Evolutionary conservation across 2,888 invertebrate species (phyloP).

Genomic region (Tenthredo amoena): DNA sequence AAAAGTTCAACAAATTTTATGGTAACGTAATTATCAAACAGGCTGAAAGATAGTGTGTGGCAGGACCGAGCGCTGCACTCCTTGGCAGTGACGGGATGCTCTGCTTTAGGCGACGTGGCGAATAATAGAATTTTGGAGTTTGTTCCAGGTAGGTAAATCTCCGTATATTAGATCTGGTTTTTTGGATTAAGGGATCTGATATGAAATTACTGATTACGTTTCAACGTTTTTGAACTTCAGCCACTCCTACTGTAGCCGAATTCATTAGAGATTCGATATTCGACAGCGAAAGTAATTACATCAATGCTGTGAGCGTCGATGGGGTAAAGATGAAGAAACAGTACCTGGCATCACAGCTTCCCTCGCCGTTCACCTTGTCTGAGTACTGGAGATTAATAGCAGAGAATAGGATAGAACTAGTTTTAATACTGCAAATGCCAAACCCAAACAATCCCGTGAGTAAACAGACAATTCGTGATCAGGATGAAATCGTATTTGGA

Average conservation of each 20-base stretch:
- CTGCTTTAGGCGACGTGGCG: slow-evolving; percentile 60
- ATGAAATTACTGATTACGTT: slow-evolving; percentile 66
- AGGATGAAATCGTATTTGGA: neutral
- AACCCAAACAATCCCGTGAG: slow-evolving; percentile 72
- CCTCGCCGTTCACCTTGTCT: slow-evolving; percentile 75
- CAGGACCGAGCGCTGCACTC: slow-evolving; percentile 76
- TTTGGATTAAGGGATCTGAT: neutral
- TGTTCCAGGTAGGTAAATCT: slow-evolving; percentile 69
- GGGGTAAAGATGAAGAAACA: slow-evolving; percentile 73
- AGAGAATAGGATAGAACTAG: slow-evolving; percentile 73
- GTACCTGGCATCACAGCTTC: slow-evolving; percentile 78
- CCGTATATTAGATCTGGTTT: neutral
- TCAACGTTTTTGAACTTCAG: slow-evolving; percentile 73
- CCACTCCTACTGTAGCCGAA: neutral
- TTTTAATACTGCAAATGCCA: slow-evolving; percentile 76
- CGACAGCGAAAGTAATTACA: slow-evolving; percentile 77
- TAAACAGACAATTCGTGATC: neutral
- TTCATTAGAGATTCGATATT: slow-evolving; percentile 72
- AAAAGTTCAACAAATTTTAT: neutral
- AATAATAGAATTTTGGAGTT: slow-evolving; percentile 76
- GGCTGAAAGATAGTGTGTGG: slow-evolving; percentile 75
- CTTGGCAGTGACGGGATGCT: slow-evolving; percentile 27
- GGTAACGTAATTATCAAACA: slow-evolving; percentile 35
- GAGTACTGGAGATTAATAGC: slow-evolving; percentile 79
- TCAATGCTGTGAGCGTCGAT: slow-evolving; percentile 76